Evolutionary conservation across 2,113 vertebrate genomes (phyloP), one percentile per base, ranked within the genome.

Genomic region (Anarhynchus alexandrinus): DNA sequence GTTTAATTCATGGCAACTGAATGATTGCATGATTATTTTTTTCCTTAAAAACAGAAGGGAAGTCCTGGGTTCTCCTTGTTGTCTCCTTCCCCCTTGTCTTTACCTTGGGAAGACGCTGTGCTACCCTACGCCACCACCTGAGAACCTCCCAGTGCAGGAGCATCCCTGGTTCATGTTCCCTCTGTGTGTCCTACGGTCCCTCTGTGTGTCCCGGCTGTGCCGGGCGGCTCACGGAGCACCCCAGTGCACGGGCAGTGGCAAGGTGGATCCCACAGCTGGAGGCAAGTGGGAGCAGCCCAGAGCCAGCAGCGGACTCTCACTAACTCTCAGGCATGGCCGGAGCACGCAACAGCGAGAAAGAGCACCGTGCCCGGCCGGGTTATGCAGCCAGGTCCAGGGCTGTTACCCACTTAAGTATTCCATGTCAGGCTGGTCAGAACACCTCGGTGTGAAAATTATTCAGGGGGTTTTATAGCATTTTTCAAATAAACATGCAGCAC

Each of bases 361-460:
- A 66, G 4, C 3, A 0, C 34, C 25, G 1, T 67, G 34, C 14
- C 57, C 65, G 34, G 27, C 45, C 57, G 70, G 38, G 47, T 86
- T 76, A 64, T 0, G 2, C 43, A 61, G 61, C 52, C 82, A 80
- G 82, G 45, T 71, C 65, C 2, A 9, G 21, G 65, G 80, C 80
- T 93, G 49, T 81, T 90, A 71, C 51, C 54, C 57, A 73, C 58
- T 92, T 82, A 82, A 93, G 9, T 82, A 45, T 92, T 95, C 86
- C 61, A 49, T 16, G 62, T 85, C 6, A 4, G 70, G 45, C 81
- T 62, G 58, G 57, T 89, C 94, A 91, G 66, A 94, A 81, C 94
- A 93, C 84, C 70, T 89, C 54, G 25, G 84, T 94, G 94, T 91
- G 87, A 96, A 95, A 95, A 91, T 82, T 79, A 93, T 94, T 90